A percentile compares a stretch with the other conserved stretches of the same genome.
phyloP scores from a whole-genome alignment of 1,140 invertebrate genomes.

The Melipona quadrifasciata region DNA sequence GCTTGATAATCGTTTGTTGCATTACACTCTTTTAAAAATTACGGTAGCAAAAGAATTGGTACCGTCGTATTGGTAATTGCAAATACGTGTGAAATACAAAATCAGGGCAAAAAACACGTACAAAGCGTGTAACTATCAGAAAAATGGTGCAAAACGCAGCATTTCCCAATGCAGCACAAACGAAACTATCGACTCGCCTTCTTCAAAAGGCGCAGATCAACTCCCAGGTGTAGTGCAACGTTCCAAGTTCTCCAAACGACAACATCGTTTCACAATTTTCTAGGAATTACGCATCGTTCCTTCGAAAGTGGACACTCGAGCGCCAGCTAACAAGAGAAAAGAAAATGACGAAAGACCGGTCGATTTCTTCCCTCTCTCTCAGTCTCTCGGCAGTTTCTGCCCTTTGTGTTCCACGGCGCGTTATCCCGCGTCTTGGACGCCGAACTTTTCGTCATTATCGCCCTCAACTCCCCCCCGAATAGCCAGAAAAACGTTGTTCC shows the following conservation, averaged over 20 bases:
- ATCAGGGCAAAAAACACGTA: too few relatives aligned
- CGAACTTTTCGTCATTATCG: slow-evolving; percentile 73
- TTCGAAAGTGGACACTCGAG: slow-evolving; percentile 8
- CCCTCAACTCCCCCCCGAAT: slow-evolving; percentile 37
- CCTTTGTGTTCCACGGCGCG: slow-evolving; percentile 42
- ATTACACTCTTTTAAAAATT: too few relatives aligned
- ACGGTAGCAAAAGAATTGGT: too few relatives aligned
- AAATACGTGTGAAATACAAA: too few relatives aligned
- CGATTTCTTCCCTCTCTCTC: not conserved
- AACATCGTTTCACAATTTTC: slow-evolving; percentile 55
- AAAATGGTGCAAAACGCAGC: not conserved
- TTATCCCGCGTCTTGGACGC: slow-evolving; percentile 30
- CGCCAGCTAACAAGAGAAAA: not conserved
- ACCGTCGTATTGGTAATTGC: too few relatives aligned
- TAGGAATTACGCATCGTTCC: slow-evolving; percentile 55
- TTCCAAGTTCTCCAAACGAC: slow-evolving; percentile 53
- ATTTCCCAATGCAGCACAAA: slow-evolving; percentile 21
- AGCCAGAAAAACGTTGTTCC: slow-evolving; percentile 52
- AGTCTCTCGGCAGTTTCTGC: slow-evolving; percentile 62
- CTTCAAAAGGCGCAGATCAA: not conserved
- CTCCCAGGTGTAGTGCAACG: slow-evolving; percentile 60
- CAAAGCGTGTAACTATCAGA: not conserved
- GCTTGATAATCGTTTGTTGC: too few relatives aligned
- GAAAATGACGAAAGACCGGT: not conserved
- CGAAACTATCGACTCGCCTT: slow-evolving; percentile 2